Base-by-base conservation (phyloP, 1,140 invertebrate genomes). In the Calosoma granatense region DNA sequence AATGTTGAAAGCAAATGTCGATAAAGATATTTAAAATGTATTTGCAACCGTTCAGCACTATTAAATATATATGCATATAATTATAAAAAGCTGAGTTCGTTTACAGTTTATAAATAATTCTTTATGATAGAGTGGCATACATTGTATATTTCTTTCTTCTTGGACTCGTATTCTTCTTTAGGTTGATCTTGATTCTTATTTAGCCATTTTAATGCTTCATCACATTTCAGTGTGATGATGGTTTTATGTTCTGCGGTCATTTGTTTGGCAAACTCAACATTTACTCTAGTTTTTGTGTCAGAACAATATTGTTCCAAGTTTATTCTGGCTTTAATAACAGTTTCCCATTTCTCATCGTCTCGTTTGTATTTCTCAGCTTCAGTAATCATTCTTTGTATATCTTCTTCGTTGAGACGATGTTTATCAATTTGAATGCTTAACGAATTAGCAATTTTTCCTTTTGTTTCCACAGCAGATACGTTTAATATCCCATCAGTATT, bases 121-220 rank as follows among this genome's bases (percentile, higher is more conserved):
- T 36, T 36, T 36, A 91, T 85, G 63, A 91, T 89, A 1, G 88
- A 88, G 65, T 83, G 88, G 78, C 87, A 91, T 19, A 90, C 75
- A n/a, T 73, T 74, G 68, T 91, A 87, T 57, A 90, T 69, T 67
- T 89, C 87, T 70, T 93, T 92, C 72, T 90, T 87, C 64, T 91
- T 88, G 70, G 91, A 85, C 67, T 92, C 88, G 63, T 88, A 92
- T 70, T 94, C 90, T 68, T 93, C 91, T 70, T 92, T 92, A 57
- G 92, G 89, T 53, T 85, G 86, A 6, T 74, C 64, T 23, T 76
- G 78, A 67, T 85, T 87, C 59, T 65, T 64, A 63, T 83, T 84
- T 14, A 86, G 64, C 85, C 84, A 86, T 51, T 64, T 73, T 3
- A 70, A 20, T 0, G 62, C 56, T 53, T 66, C 65, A 22, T 76